These are phyloP conservation scores for Lerista edwardsae DNA, from an alignment of 2,797 vertebrate species.

Conservation along the genomic window DNA sequence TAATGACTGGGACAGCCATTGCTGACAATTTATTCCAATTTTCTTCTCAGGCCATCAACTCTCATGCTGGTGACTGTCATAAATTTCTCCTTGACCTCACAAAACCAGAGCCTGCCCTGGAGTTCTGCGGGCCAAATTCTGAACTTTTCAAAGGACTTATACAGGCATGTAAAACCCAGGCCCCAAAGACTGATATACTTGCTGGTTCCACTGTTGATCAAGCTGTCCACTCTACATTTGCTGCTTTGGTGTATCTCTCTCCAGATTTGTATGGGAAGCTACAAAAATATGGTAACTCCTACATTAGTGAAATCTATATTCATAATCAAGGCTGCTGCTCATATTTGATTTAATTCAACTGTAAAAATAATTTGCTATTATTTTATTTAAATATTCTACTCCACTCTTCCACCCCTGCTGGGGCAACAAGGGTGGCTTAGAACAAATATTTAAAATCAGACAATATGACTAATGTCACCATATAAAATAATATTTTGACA, in stretches of 20 bases:
- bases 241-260: constrained; percentile 95
- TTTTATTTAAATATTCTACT: background rate
- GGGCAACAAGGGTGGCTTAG: no score
- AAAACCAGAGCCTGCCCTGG: constrained; percentile 90
- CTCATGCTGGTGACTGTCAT: constrained; percentile 79
- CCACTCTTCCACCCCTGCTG: no score
- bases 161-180: constrained; percentile 90
- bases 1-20: background rate
- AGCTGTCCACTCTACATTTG: constrained; percentile 97
- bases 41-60: constrained; percentile 70
- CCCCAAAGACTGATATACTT: constrained; percentile 88
- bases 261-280: constrained; percentile 89
- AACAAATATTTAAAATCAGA: no score
- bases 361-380: constrained; percentile 20
- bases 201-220: constrained; percentile 90
- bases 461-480: no score
- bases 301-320: constrained; percentile 60
- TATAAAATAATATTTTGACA: no score
- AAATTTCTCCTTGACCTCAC: constrained; percentile 91
- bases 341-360: constrained; percentile 42
- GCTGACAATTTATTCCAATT: background rate
- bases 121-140: constrained; percentile 81
- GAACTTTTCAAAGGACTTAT: constrained; percentile 89
- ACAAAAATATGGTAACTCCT: constrained; percentile 88
- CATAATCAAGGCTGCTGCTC: constrained; percentile 54